Percentiles rank a stretch among this genome's conserved stretches.
phyloP scores from a whole-genome alignment of 2,797 vertebrate species.

The Cynodonichthys magdalenae region DNA sequence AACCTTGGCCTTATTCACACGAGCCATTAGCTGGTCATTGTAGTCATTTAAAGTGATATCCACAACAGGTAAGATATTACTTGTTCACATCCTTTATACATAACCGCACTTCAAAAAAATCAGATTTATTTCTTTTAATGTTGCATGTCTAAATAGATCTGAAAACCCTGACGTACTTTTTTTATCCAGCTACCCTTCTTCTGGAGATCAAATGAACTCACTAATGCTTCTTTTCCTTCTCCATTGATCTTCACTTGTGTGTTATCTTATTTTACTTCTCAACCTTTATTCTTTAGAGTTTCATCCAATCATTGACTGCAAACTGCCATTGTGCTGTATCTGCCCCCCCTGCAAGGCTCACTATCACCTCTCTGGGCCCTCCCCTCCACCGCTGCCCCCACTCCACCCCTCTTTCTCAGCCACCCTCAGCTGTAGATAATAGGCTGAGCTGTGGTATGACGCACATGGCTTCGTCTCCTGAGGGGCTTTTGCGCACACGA shows the following conservation, averaged over 20 bases:
- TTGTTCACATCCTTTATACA: no score
- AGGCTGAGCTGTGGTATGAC: constrained; percentile 74
- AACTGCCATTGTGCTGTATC: constrained; percentile 23
- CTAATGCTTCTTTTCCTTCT: constrained; percentile 30
- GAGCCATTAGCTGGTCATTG: no score
- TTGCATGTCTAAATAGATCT: background rate
- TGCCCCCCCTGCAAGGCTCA: constrained; percentile 32
- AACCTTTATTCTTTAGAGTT: constrained; percentile 21
- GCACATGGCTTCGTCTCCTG: constrained; percentile 69
- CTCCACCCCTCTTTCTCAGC: constrained; percentile 43
- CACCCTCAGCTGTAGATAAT: constrained; percentile 68
- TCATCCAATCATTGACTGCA: constrained; percentile 18
- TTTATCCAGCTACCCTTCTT: constrained; percentile 28
- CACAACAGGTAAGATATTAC: no score
- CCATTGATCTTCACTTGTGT: background rate
- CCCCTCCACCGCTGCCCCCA: constrained; percentile 9
- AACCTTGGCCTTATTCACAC: no score
- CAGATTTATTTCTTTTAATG: no score
- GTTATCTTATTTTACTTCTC: constrained; percentile 1
- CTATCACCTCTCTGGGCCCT: constrained; percentile 59
- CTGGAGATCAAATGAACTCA: constrained; percentile 39
- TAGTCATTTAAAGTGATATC: no score
- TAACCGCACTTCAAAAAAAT: no score
- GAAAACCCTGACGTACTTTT: constrained; percentile 24
- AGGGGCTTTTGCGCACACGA: constrained; percentile 72